These are phyloP conservation scores for Leucophora obtusa DNA, from an alignment of 2,888 invertebrate species.

Conservation along the genomic window DNA sequence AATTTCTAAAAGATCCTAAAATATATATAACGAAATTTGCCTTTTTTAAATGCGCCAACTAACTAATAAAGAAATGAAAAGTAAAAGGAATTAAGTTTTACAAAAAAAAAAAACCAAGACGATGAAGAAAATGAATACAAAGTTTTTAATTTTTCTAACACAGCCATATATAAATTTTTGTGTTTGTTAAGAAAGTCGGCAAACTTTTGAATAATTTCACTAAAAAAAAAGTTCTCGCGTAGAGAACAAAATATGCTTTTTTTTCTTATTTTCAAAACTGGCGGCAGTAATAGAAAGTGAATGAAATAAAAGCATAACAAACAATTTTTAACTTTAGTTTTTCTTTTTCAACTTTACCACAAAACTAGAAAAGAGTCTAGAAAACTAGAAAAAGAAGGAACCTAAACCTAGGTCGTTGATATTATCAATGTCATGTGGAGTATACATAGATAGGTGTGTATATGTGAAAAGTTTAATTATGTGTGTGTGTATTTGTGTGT, in stretches of 20 bases:
- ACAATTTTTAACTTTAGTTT: conserved; percentile 45
- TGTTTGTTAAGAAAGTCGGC: conserved; percentile 66
- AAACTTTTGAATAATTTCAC: conserved; percentile 69
- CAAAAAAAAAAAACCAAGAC: conserved; percentile 6
- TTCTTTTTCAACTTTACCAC: conserved; percentile 37
- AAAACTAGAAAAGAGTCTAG: conserved; percentile 57
- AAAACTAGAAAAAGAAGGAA: conserved; percentile 49
- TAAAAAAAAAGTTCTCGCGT: conserved; percentile 60
- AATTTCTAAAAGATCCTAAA: neutral
- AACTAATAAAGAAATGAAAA: conserved; percentile 51
- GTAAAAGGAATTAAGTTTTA: conserved; percentile 37
- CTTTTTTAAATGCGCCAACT: conserved; percentile 11
- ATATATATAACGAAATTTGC: conserved; percentile 3
- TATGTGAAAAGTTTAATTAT: neutral
- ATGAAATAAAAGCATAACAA: conserved; percentile 49
- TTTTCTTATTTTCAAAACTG: conserved; percentile 44
- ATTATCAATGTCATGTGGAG: conserved; percentile 48
- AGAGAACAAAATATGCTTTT: conserved; percentile 34
- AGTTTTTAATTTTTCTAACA: conserved; percentile 58
- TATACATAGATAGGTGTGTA: conserved; percentile 10
- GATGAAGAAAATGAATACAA: conserved; percentile 51
- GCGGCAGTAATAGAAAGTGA: conserved; percentile 63
- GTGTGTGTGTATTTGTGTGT: conserved; percentile 1
- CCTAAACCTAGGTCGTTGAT: conserved; percentile 47
- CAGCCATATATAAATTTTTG: conserved; percentile 51